Evolutionary conservation across 2,797 vertebrate genomes (phyloP), one percentile per base, ranked within the genome.

Genomic region (Emys orbicularis): DNA sequence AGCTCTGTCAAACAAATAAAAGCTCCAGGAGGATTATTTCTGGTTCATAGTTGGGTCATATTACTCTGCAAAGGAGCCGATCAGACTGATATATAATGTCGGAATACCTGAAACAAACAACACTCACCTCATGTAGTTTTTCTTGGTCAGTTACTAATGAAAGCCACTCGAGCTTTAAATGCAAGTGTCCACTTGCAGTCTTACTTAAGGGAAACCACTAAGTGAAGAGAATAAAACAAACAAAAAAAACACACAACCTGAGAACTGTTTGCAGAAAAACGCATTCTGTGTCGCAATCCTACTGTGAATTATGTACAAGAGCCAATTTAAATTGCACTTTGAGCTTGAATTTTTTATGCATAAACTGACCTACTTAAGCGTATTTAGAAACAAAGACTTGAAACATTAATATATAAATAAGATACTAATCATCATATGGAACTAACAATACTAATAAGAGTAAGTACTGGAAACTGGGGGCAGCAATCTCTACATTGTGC

Each of bases 171-270:
- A 99, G 98, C 90, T 98, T 99, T 88, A 99, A 96, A 95, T 98
- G 99, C 86, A 99, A 95, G 84, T 98, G 97, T 79, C 99, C 99
- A 0, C 96, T 98, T 84, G 96, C 94, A 1, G 98, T 98, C 1
- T 98, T 98, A 25, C 99, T 98, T 96, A 99, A 98, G 57, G 97
- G 81, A 96, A 99, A 99, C 99, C 99, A 99, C 99, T 99, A 95
- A 18, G 88, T 0, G 19, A 94, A 96, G 84, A 91, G 3, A 96
- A 94, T 13, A 52, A 49, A 96, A 41, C 44, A 44, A 44, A 41
- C 41, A 44, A 44, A 44, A 44, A 44, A 44, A 44, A 41, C 41
- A 41, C 84, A 4, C 25, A 93, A 11, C 37, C 65, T 87, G n/a
- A 94, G 90, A 93, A 83, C 34, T 37, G 29, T 82, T 87, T 25